Conservation (phyloP, 2,113 vertebrate species). For the Callorhinus ursinus region DNA sequence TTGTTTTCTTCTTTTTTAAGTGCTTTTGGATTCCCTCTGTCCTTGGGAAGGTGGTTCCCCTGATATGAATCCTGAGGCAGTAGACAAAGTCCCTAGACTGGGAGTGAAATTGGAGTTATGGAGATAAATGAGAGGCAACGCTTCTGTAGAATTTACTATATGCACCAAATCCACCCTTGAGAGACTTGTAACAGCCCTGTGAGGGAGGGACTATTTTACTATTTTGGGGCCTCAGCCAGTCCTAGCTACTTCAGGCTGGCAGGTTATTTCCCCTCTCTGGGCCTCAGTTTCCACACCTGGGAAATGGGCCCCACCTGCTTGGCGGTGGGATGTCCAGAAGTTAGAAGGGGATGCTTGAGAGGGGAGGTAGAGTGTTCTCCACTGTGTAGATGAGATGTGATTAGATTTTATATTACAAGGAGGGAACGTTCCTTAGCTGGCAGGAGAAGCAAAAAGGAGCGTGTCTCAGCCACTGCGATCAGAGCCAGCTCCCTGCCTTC, state of each 20-base stretch:
- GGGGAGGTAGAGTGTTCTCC: neutral
- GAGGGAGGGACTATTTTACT: neutral
- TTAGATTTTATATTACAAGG: neutral
- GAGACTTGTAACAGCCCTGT: neutral
- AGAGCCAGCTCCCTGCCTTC: neutral
- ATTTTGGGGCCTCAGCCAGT: neutral
- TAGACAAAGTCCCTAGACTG: neutral
- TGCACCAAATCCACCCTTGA: neutral
- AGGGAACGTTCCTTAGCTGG: neutral
- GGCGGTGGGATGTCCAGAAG: neutral
- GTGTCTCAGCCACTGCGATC: neutral
- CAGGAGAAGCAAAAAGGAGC: neutral
- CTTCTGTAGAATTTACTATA: neutral
- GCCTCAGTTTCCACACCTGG: slow-evolving; percentile 19
- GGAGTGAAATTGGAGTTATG: neutral
- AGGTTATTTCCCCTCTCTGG: neutral
- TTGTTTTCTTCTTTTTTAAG: neutral
- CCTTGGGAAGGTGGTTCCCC: neutral
- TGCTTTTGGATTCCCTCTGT: neutral
- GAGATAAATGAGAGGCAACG: neutral
- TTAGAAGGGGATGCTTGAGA: neutral
- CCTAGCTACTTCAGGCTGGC: neutral
- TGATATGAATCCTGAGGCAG: neutral
- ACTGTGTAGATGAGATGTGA: neutral
- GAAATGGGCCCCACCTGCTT: neutral